Percentiles rank a stretch among this genome's conserved stretches.
These are phyloP conservation scores for Cecropterus lyciades DNA, from an alignment of 1,140 invertebrate species.

Conservation along the genomic window DNA sequence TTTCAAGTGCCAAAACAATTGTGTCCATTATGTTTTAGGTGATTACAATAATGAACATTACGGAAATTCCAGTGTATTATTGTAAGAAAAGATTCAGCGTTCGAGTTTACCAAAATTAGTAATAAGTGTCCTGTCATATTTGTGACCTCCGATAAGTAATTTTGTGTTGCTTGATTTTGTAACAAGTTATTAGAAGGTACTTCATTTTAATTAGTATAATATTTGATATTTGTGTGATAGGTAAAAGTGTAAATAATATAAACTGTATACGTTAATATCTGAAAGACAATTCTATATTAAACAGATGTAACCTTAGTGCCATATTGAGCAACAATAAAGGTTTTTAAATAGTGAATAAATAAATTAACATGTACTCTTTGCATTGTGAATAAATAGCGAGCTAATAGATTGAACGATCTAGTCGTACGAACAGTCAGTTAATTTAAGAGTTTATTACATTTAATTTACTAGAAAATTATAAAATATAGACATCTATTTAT, in stretches of 20 bases:
- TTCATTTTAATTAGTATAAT: conserved; percentile 25
- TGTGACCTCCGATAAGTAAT: background rate
- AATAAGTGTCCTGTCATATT: background rate
- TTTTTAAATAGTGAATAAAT: conserved; percentile 21
- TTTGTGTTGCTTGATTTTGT: conserved; percentile 10
- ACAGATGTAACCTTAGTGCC: conserved; percentile 16
- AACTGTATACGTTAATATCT: conserved; percentile 47
- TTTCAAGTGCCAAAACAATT: conserved; percentile 54
- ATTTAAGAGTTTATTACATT: conserved; percentile 27
- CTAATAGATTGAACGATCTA: conserved; percentile 45
- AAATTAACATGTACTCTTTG: conserved; percentile 36
- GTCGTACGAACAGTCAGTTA: conserved; percentile 45
- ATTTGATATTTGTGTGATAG: conserved; percentile 46
- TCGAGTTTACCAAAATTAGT: conserved; percentile 21
- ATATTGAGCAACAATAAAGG: conserved; percentile 27
- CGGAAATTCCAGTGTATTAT: conserved; percentile 35
- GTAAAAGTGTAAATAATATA: conserved; percentile 42
- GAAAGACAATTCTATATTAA: conserved; percentile 21
- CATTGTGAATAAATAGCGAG: conserved; percentile 53
- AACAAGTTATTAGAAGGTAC: conserved; percentile 9
- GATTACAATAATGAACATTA: conserved; percentile 40
- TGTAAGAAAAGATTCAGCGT: conserved; percentile 25
- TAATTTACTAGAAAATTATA: conserved; percentile 48
- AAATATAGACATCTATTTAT: conserved; percentile 36
- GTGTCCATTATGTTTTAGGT: conserved; percentile 58